Percentiles rank a stretch among this genome's conserved stretches.
Conservation (phyloP, 1,140 invertebrate genomes). For the Pseudachorutes palmiensis region DNA sequence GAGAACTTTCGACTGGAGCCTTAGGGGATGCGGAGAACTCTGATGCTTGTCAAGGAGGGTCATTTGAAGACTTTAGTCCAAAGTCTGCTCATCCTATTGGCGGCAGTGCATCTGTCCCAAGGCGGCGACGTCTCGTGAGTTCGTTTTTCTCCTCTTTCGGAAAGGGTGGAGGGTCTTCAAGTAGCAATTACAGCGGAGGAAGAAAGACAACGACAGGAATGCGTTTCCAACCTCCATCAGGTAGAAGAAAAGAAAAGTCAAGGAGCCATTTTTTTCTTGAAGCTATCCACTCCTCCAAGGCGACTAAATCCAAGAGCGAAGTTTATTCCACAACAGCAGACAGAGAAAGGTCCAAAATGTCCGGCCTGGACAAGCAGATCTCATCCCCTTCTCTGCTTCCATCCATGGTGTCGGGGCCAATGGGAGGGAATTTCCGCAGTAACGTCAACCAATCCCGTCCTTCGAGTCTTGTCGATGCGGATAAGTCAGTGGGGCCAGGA, state of each 20-base stretch:
- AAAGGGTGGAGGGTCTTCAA: slow-evolving; percentile 29
- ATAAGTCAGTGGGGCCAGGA: not conserved
- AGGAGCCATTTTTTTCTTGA: not conserved
- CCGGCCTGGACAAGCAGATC: not conserved
- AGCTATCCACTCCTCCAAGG: not conserved
- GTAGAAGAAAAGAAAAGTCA: not conserved
- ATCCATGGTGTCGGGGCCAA: not conserved
- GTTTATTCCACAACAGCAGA: not conserved
- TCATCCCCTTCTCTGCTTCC: not conserved
- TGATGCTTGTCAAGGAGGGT: slow-evolving; percentile 31
- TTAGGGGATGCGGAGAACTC: slow-evolving; percentile 40
- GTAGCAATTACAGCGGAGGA: slow-evolving; percentile 13
- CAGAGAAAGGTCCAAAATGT: too few species aligned
- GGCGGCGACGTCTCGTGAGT: slow-evolving; percentile 22
- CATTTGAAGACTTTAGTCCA: slow-evolving; percentile 13
- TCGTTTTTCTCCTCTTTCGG: slow-evolving; percentile 39
- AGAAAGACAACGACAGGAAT: not conserved
- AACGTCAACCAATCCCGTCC: not conserved
- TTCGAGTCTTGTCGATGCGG: too few species aligned
- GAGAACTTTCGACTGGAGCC: slow-evolving; percentile 38
- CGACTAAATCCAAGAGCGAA: not conserved
- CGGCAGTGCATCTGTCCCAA: slow-evolving; percentile 11
- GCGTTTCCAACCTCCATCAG: not conserved
- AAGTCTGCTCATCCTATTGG: slow-evolving; percentile 2
- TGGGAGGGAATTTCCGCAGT: not conserved